Conservation (phyloP, 1,140 invertebrate genomes). For the Heliconius hermathena region DNA sequence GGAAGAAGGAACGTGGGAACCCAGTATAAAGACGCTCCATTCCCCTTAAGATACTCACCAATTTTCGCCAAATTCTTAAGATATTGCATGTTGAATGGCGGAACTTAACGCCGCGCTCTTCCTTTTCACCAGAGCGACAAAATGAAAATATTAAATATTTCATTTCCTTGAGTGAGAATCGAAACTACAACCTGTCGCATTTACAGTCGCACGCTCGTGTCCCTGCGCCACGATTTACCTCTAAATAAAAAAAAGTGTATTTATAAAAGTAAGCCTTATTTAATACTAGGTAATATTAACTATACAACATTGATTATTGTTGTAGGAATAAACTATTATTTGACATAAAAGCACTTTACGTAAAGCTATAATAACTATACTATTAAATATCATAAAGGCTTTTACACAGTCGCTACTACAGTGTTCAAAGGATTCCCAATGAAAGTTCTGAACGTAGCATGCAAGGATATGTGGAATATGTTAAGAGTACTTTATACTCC, state of each 20-base stretch:
- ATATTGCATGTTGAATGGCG: too few species aligned
- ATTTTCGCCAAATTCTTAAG: too few species aligned
- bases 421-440: background rate
- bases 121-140: too few species aligned
- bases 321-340: background rate
- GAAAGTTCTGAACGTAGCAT: background rate
- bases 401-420: background rate
- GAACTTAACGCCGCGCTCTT: too few species aligned
- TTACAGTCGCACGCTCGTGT: too few species aligned
- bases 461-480: constrained; percentile 4
- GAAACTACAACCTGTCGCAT: background rate
- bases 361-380: background rate
- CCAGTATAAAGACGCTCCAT: background rate
- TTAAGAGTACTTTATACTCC: background rate
- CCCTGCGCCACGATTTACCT: too few species aligned
- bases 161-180: too few species aligned
- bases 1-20: too few species aligned
- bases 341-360: background rate
- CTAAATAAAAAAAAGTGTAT: too few species aligned
- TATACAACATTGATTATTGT: background rate
- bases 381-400: background rate
- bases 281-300: background rate
- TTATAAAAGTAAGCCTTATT: background rate
- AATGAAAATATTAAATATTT: too few species aligned
- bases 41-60: too few species aligned